Percentiles rank a stretch among this genome's conserved stretches.
Conservation (phyloP, 2,113 vertebrate species). For the Otus sunia region DNA sequence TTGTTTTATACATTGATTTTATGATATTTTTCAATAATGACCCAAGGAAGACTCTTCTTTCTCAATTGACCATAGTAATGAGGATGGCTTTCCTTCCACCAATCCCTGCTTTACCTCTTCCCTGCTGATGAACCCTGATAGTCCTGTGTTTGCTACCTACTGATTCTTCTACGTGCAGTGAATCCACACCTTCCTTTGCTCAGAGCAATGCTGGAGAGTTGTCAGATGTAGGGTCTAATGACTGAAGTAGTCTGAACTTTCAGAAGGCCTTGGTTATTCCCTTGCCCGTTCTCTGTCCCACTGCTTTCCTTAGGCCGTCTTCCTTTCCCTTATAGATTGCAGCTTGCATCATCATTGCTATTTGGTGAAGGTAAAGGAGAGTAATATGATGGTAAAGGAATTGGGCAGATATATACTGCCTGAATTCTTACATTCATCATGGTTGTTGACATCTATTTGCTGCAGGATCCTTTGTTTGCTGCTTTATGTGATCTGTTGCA, state of each 20-base stretch:
- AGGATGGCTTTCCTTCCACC: slow-evolving; percentile 41
- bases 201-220: not conserved
- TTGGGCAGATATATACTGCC: not conserved
- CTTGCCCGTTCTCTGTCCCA: not conserved
- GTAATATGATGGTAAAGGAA: not conserved
- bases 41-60: slow-evolving; percentile 30
- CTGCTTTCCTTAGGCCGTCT: slow-evolving; percentile 17
- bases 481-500: slow-evolving; percentile 26
- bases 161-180: not conserved
- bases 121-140: slow-evolving; percentile 1
- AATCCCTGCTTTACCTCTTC: slow-evolving; percentile 9
- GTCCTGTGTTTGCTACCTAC: not conserved
- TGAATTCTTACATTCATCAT: not conserved
- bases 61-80: slow-evolving; percentile 22
- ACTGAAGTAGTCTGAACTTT: not conserved
- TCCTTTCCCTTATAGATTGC: not conserved
- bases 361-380: slow-evolving; percentile 32
- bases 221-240: not conserved
- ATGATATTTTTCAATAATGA: not conserved
- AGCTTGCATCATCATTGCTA: slow-evolving; percentile 34
- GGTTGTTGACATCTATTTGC: slow-evolving; percentile 11
- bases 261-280: slow-evolving; percentile 1
- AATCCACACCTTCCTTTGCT: not conserved
- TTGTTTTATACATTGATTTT: not conserved
- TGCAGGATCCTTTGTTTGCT: slow-evolving; percentile 31